Percentiles rank a stretch among this genome's conserved stretches.
phyloP scores from a whole-genome alignment of 1,140 invertebrate species.

The Cylas formicarius region DNA sequence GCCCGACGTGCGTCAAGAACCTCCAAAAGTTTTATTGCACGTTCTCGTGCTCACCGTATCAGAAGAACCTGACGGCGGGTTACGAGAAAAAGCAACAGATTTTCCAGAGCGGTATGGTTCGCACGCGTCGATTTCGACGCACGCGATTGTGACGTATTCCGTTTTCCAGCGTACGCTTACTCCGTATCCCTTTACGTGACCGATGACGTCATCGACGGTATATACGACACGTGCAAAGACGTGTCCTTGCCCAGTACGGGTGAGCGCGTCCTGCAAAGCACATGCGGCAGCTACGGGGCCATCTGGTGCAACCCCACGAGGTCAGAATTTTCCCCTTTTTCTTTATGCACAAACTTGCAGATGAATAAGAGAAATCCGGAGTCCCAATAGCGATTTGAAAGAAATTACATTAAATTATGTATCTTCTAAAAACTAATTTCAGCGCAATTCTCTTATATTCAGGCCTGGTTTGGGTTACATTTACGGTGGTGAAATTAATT shows the following conservation, averaged over 20 bases:
- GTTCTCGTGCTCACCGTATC: constrained; percentile 54
- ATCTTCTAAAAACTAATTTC: too few species aligned
- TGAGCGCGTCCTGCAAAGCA: constrained; percentile 57
- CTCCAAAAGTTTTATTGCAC: constrained; percentile 52
- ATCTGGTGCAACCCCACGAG: constrained; percentile 50
- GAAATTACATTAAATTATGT: too few species aligned
- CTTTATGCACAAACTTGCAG: too few species aligned
- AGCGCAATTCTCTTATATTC: too few species aligned
- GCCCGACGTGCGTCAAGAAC: constrained; percentile 53
- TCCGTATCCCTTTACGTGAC: constrained; percentile 40
- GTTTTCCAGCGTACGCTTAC: constrained; percentile 9
- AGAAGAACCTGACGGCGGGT: constrained; percentile 28
- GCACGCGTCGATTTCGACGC: too few species aligned
- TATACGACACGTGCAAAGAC: constrained; percentile 61
- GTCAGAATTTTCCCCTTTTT: constrained; percentile 33
- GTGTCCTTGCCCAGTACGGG: constrained; percentile 59
- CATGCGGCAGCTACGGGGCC: constrained; percentile 57
- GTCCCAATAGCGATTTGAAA: too few species aligned
- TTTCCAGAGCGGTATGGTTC: too few species aligned
- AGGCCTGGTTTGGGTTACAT: too few species aligned
- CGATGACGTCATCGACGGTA: constrained; percentile 50
- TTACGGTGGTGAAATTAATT: too few species aligned
- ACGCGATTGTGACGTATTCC: background rate
- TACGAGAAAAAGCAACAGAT: constrained; percentile 6
- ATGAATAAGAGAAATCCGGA: too few species aligned